Percentiles rank a stretch among this genome's conserved stretches.
phyloP scores from a whole-genome alignment of 2,113 vertebrate genomes.

The Caranx ignobilis region DNA sequence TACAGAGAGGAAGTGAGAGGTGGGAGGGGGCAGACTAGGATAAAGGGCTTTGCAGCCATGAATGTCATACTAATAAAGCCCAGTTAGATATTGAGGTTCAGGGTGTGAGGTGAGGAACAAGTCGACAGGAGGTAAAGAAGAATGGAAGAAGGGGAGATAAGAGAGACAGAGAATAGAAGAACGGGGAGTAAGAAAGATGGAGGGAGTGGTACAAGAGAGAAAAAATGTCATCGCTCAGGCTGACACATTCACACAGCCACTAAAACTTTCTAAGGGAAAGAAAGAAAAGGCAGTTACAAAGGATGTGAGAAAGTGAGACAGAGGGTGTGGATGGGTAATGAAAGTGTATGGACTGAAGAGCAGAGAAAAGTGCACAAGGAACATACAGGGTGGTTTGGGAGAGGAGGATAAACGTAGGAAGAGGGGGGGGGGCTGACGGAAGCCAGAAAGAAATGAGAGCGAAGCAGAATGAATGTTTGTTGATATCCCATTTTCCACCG shows the following conservation, averaged over 20 bases:
- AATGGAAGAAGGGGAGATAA: constrained; percentile 49
- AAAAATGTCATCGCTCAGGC: constrained; percentile 46
- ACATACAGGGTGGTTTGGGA: not conserved
- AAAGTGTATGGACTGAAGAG: constrained; percentile 28
- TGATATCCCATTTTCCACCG: constrained; percentile 77
- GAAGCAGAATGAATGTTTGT: constrained; percentile 70
- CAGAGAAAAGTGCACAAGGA: constrained; percentile 4
- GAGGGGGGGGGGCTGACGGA: constrained; percentile 27
- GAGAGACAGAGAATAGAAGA: constrained; percentile 34
- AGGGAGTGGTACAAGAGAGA: constrained; percentile 19
- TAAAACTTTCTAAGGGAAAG: constrained; percentile 49
- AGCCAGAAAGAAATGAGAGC: constrained; percentile 53
- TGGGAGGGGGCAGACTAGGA: constrained; percentile 40
- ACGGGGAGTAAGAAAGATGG: constrained; percentile 25
- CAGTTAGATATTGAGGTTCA: constrained; percentile 65
- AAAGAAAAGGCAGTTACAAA: constrained; percentile 34
- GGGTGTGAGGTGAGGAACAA: constrained; percentile 46
- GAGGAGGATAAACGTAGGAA: constrained; percentile 41
- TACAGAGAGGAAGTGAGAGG: constrained; percentile 31
- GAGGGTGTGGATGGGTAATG: constrained; percentile 17
- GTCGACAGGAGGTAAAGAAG: constrained; percentile 34
- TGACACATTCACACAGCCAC: constrained; percentile 49
- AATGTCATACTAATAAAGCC: constrained; percentile 79
- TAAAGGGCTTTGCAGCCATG: constrained; percentile 73
- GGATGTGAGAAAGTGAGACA: constrained; percentile 33